A percentile compares a stretch with the other conserved stretches of the same genome.
phyloP scores from a whole-genome alignment of 2,888 invertebrate species.

The Xanthia togata region DNA sequence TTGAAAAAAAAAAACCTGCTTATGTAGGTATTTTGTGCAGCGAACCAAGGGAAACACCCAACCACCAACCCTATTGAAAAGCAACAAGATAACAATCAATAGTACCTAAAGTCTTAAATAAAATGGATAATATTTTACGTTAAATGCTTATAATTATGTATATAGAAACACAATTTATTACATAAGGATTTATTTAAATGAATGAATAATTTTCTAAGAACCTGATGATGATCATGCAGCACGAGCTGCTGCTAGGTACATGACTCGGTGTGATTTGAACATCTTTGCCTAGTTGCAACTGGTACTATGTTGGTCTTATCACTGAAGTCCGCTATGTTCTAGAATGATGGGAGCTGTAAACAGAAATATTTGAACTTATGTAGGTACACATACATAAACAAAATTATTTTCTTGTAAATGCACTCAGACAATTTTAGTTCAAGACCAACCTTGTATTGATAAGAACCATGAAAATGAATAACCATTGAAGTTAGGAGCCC shows the following conservation, averaged over 20 bases:
- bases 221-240: neutral
- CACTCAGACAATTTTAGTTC: slow-evolving; percentile 9
- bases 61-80: neutral
- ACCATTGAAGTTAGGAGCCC: slow-evolving; percentile 38
- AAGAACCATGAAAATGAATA: slow-evolving; percentile 46
- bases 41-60: neutral
- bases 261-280: slow-evolving; percentile 7
- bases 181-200: slow-evolving; percentile 35
- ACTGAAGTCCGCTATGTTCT: slow-evolving; percentile 82
- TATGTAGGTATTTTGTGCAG: neutral
- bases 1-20: neutral
- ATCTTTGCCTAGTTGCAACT: slow-evolving; percentile 13
- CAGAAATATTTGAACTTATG: slow-evolving; percentile 28
- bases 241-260: neutral
- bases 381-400: neutral
- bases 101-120: neutral
- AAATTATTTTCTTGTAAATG: neutral
- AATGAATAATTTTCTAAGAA: slow-evolving; percentile 22
- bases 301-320: slow-evolving; percentile 14
- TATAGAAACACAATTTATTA: slow-evolving; percentile 17
- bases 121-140: too few relatives aligned
- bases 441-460: slow-evolving; percentile 45
- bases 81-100: neutral
- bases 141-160: neutral
- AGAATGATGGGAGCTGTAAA: slow-evolving; percentile 84